phyloP scores from a whole-genome alignment of 1,140 invertebrate genomes.

The Calephelis nemesis region DNA sequence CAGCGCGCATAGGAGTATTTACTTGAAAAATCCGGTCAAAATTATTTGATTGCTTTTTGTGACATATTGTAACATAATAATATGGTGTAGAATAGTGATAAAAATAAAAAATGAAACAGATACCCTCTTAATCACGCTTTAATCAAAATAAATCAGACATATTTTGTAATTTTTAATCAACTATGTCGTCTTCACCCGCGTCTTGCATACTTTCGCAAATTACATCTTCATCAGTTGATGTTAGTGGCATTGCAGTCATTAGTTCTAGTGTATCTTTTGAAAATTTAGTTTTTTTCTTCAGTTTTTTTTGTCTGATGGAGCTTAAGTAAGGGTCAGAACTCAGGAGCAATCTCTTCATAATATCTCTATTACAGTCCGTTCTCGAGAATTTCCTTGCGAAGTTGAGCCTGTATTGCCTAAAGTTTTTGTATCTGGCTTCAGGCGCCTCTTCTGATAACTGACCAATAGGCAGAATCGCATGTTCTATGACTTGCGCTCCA shows the following conservation, averaged over 20 bases:
- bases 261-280: not conserved
- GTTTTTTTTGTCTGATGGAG: not conserved
- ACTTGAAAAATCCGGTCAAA: too few relatives aligned
- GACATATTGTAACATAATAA: too few relatives aligned
- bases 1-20: too few relatives aligned
- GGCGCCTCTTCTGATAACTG: conserved; percentile 30
- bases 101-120: too few relatives aligned
- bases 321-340: not conserved
- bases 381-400: not conserved
- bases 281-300: not conserved
- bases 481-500: conserved; percentile 30
- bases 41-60: too few relatives aligned
- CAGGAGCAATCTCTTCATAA: not conserved
- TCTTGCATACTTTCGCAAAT: too few relatives aligned
- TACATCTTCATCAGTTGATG: too few relatives aligned
- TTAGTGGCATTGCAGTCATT: not conserved
- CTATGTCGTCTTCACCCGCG: too few relatives aligned
- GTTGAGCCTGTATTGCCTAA: not conserved
- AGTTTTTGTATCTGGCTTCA: conserved; percentile 36
- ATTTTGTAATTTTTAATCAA: too few relatives aligned
- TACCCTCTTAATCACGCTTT: too few relatives aligned
- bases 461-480: conserved; percentile 16
- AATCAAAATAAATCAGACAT: not conserved
- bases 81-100: too few relatives aligned
- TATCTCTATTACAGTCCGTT: not conserved